These are phyloP conservation scores for Dioctria rufipes DNA, from an alignment of 2,888 invertebrate genomes.

Conservation along the genomic window DNA sequence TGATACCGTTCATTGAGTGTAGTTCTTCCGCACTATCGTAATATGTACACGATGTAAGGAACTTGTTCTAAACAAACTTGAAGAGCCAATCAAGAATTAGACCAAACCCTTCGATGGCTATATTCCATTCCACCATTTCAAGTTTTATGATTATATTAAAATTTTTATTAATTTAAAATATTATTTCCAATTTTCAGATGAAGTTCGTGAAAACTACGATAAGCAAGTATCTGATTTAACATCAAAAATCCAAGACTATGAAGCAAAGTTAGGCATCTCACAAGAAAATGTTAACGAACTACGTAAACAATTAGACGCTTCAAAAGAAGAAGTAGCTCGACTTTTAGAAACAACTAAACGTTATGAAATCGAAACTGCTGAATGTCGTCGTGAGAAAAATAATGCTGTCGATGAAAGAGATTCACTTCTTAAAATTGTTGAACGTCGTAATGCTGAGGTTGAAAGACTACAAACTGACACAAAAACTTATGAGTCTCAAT, in stretches of 20 bases:
- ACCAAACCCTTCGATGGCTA: too few relatives aligned
- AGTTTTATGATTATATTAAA: too few relatives aligned
- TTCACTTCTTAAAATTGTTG: slow-evolving; percentile 79
- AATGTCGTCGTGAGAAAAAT: slow-evolving; percentile 80
- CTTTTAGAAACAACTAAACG: slow-evolving; percentile 77
- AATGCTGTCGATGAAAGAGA: slow-evolving; percentile 83
- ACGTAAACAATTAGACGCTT: slow-evolving; percentile 76
- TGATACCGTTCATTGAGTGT: too few relatives aligned
- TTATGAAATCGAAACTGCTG: slow-evolving; percentile 78
- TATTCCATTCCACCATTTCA: too few relatives aligned
- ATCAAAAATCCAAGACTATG: slow-evolving; percentile 77
- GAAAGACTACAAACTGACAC: slow-evolving; percentile 82
- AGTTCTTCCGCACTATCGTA: too few relatives aligned
- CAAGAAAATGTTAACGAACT: slow-evolving; percentile 78
- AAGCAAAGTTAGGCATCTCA: slow-evolving; percentile 76
- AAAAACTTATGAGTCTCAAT: slow-evolving; percentile 79
- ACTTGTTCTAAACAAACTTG: too few relatives aligned
- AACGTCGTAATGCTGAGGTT: slow-evolving; percentile 81
- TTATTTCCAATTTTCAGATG: slow-evolving; percentile 71
- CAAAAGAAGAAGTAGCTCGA: slow-evolving; percentile 77
- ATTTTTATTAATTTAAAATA: too few relatives aligned
- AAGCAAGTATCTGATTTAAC: slow-evolving; percentile 74
- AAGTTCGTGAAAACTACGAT: slow-evolving; percentile 74
- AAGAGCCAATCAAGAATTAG: too few relatives aligned
- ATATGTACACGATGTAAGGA: too few relatives aligned